Conservation (phyloP, 2,797 vertebrate species). For the Hylomyscus alleni region DNA sequence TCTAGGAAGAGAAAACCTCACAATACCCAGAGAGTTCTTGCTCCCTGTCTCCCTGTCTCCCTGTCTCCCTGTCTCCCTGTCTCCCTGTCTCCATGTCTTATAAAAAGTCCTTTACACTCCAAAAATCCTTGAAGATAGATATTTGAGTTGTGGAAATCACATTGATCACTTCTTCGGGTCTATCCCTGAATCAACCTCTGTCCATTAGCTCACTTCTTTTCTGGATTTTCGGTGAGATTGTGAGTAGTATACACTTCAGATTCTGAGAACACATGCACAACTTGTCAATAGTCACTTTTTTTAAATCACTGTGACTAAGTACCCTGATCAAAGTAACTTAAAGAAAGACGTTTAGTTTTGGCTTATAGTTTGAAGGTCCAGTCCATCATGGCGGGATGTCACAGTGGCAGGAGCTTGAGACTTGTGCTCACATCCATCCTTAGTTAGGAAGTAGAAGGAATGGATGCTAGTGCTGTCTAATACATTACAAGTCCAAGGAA, state of each 20-base stretch:
- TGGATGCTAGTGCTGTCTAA: neutral
- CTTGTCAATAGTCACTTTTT: neutral
- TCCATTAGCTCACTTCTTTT: neutral
- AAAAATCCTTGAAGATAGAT: neutral
- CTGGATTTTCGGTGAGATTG: neutral
- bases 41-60: no score
- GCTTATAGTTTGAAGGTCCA: neutral
- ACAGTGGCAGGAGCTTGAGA: neutral
- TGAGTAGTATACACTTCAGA: no score
- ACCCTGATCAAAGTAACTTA: neutral
- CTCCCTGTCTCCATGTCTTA: no score
- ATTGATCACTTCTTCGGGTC: neutral
- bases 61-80: no score
- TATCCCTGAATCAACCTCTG: neutral
- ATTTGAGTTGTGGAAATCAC: neutral
- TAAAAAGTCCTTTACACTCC: neutral
- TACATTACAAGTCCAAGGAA: neutral
- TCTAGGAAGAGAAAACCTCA: neutral
- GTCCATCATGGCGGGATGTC: no score
- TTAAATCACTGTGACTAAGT: neutral
- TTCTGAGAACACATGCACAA: neutral
- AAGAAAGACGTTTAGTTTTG: neutral
- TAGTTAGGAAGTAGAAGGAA: neutral
- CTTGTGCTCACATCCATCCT: neutral
- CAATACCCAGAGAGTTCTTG: neutral